Evolutionary conservation across 2,888 invertebrate species (phyloP), one percentile per base, ranked within the genome.

Genomic region (Strigamia maritima): DNA sequence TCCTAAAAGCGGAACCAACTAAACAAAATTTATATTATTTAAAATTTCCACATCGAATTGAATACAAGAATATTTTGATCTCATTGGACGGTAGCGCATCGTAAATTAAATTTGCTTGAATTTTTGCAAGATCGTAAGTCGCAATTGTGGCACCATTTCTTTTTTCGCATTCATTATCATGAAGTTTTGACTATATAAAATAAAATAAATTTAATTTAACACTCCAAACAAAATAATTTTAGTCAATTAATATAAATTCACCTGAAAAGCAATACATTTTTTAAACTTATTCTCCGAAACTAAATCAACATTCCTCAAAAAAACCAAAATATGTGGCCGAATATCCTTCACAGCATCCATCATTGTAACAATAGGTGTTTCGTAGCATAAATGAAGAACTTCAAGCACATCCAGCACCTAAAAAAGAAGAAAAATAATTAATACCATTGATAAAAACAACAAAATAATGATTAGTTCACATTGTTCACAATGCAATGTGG

Each of bases 71-170:
- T 82, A 94, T 90, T 83, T 87, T 87, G 1, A 94, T 87, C n/a
- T 89, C 86, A 2, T 87, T 86, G 0, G 93, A 93, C 0, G 88
- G 84, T 82, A 88, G 88, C 0, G 93, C 92, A 80, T 92, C 92
- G 86, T 93, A 94, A 38, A 84, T 82, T 81, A 91, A 89, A 85
- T 83, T 82, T 12, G 81, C 82, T 44, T 88, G 86, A 80, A 94
- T 87, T 83, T 90, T 90, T 60, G 86, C 87, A 81, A 92, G 86
- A 85, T 94, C 94, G 85, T 95, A 94, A 0, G 94, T 94, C 2
- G 94, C 94, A 80, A 94, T 92, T 0, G 94, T 94, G 0, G 93
- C 92, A 0, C 88, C 86, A 83, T 92, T 92, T 82, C 94, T 88
- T 84, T 93, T 93, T 79, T 92, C 91, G 85, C 94, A 94, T 12